phyloP scores from a whole-genome alignment of 2,797 vertebrate genomes.

The Salarias fasciatus region DNA sequence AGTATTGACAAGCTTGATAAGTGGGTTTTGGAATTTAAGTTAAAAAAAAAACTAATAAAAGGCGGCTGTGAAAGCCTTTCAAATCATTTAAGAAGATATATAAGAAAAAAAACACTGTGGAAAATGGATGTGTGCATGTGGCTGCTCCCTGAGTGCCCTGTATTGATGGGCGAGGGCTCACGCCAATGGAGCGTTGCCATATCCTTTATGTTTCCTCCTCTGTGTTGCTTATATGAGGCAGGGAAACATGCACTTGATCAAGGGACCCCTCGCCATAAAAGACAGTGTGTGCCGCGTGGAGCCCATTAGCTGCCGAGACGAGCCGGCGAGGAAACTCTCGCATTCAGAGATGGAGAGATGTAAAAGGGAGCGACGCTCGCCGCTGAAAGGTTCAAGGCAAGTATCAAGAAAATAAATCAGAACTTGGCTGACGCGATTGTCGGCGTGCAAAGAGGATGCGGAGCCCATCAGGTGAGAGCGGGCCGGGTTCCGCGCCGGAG shows the following conservation, averaged over 20 bases:
- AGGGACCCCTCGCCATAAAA: constrained; percentile 56
- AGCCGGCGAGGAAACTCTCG: constrained; percentile 42
- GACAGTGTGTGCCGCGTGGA: constrained; percentile 25
- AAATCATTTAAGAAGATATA: constrained; percentile 31
- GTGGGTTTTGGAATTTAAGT: constrained; percentile 15
- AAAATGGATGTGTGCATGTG: constrained; percentile 27
- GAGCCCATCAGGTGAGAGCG: constrained; percentile 44
- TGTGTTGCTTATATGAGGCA: constrained; percentile 41
- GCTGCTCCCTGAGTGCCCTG: constrained; percentile 39
- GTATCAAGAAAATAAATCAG: constrained; percentile 72
- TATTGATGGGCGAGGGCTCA: constrained; percentile 35
- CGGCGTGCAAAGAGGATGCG: constrained; percentile 53
- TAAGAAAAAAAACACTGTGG: constrained; percentile 34
- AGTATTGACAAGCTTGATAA: constrained; percentile 22
- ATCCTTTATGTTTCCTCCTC: constrained; percentile 46
- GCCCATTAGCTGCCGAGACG: constrained; percentile 66
- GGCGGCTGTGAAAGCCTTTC: constrained; percentile 36
- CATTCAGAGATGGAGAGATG: constrained; percentile 59
- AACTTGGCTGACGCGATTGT: constrained; percentile 55
- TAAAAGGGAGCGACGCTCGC: constrained; percentile 52
- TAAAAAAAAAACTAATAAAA: constrained; percentile 24
- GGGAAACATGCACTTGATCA: constrained; percentile 59
- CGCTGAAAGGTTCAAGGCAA: constrained; percentile 77
- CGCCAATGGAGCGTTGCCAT: constrained; percentile 33
- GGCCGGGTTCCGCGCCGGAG: constrained; percentile 4